These are phyloP conservation scores for Pentamera pediparva DNA, from an alignment of 53 echinoderm and acorn worm genomes.

Conservation along the genomic window DNA sequence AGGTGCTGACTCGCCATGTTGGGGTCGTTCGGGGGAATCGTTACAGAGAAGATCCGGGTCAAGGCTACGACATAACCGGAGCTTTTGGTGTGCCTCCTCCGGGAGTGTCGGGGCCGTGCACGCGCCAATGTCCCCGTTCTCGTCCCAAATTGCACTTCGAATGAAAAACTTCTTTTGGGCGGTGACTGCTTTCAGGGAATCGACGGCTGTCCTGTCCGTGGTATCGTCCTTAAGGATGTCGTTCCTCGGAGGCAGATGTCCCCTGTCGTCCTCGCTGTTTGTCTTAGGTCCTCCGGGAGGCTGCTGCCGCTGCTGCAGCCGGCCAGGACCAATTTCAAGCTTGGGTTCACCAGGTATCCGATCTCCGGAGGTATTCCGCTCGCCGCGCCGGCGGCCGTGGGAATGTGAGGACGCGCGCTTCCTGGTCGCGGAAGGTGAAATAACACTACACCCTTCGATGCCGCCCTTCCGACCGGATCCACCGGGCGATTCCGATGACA, in stretches of 20 bases:
- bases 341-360: slow-evolving; percentile 18
- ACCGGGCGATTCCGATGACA: too few species aligned
- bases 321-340: slow-evolving; percentile 17
- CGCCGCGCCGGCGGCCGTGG: not conserved
- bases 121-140: slow-evolving; percentile 24
- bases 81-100: slow-evolving; percentile 9
- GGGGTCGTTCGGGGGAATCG: not conserved
- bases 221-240: not conserved
- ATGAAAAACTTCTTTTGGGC: slow-evolving; percentile 3
- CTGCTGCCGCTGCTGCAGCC: too few species aligned
- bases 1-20: not conserved
- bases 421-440: not conserved
- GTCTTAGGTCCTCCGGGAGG: not conserved
- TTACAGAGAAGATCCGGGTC: slow-evolving; percentile 20
- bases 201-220: slow-evolving; percentile 28
- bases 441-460: too few species aligned
- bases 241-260: not conserved
- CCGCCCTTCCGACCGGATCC: too few species aligned
- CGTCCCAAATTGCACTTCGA: slow-evolving; percentile 32
- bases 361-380: slow-evolving; percentile 8
- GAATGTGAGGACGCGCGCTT: slow-evolving; percentile 13
- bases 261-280: not conserved
- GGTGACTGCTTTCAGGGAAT: slow-evolving; percentile 13
- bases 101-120: not conserved
- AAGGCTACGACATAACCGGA: slow-evolving; percentile 13